Percentiles rank a stretch among this genome's conserved stretches.
Conservation (phyloP, 2,797 vertebrate genomes). For the Coccyzus lansbergi region DNA sequence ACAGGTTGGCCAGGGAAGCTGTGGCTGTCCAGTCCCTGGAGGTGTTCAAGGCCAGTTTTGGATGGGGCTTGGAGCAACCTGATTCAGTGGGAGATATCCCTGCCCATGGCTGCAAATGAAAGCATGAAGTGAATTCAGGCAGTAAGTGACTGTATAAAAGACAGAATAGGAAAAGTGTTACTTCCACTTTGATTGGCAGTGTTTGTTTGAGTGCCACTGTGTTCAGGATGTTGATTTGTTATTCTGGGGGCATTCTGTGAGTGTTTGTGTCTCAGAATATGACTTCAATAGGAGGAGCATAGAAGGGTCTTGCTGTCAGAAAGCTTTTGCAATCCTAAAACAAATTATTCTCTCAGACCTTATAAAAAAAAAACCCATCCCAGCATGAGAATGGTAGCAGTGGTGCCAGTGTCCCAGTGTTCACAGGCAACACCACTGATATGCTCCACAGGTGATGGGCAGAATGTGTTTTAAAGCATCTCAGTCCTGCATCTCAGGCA, state of each 20-base stretch:
- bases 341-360: background rate
- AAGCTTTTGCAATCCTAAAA: background rate
- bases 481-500: background rate
- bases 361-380: background rate
- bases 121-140: fast-evolving
- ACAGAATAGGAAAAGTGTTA: background rate
- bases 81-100: too few species aligned
- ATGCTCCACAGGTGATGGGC: background rate
- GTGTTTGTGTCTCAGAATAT: background rate
- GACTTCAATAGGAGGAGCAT: background rate
- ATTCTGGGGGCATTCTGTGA: background rate
- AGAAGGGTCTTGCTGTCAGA: background rate
- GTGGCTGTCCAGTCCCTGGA: too few species aligned
- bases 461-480: too few species aligned
- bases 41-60: too few species aligned
- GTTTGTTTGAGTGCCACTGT: fast-evolving
- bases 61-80: too few species aligned
- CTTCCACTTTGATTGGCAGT: background rate
- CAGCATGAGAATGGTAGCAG: fast-evolving
- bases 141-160: background rate
- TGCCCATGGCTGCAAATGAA: background rate
- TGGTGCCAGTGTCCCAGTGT: fast-evolving
- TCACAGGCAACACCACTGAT: fast-evolving
- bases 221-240: background rate
- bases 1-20: too few species aligned